Evolutionary conservation across 2,113 vertebrate genomes (phyloP), one percentile per base, ranked within the genome.

Genomic region (Hemibagrus wyckioides): DNA sequence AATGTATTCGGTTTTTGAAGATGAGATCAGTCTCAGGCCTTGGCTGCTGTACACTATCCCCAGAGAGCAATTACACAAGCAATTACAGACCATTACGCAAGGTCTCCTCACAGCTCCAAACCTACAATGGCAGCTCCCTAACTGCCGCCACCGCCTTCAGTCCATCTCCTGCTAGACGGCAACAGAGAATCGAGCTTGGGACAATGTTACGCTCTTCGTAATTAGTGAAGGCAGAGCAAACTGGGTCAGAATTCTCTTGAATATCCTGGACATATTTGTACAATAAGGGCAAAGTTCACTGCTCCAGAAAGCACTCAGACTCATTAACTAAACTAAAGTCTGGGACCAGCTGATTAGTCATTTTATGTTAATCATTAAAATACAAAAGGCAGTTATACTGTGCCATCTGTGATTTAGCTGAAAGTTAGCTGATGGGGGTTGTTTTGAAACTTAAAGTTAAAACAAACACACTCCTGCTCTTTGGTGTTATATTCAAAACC

Each of bases 31-130:
- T 87, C 86, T 90, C 63, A 73, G 80, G 81, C 88, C 85, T 85
- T 90, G 90, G 85, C 87, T 89, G 90, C 80, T 48, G 80, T 81
- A 65, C 85, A 76, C 90, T 89, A 88, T 92, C 93, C 92, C 94
- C 63, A 86, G 93, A 91, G 94, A 91, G 91, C 93, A 94, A 95
- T 95, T 94, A 94, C 87, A 76, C 91, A 89, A 89, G 91, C 91
- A 91, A 93, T 93, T 93, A 94, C 88, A 92, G 85, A 82, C 88
- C 82, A 88, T 89, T 89, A 88, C 90, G 89, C 82, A 86, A 89
- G 86, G 87, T 86, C 90, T 88, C 79, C 86, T 91, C 90, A 89
- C 87, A 86, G 80, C 88, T 82, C 84, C 84, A 76, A 88, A 91
- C 28, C 13, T 91, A 91, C 92, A 93, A 93, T 84, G 75, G 85